phyloP scores from a whole-genome alignment of 2,888 invertebrate species.

The Sinhomidia bicolor region DNA sequence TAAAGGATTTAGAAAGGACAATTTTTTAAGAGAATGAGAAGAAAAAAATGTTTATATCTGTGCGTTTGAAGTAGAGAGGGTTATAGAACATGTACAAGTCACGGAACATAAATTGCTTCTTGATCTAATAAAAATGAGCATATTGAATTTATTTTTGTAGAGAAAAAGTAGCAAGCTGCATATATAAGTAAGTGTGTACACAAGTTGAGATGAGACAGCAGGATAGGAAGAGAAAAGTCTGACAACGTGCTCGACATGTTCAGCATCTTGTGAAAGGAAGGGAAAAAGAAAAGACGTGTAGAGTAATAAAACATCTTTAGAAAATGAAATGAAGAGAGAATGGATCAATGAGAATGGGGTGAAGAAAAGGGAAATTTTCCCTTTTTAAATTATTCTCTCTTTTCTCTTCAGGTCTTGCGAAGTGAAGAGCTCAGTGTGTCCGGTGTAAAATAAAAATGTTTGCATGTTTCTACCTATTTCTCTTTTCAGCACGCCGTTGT shows the following conservation, averaged over 20 bases:
- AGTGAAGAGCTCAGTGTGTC: background rate
- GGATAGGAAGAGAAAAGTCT: background rate
- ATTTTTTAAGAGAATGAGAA: background rate
- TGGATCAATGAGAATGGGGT: constrained; percentile 36
- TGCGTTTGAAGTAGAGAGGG: background rate
- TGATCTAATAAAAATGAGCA: constrained; percentile 51
- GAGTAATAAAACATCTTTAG: constrained; percentile 29
- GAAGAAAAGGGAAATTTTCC: background rate
- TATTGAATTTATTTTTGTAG: constrained; percentile 40
- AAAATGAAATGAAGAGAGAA: background rate
- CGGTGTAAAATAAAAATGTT: background rate
- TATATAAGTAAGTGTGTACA: background rate
- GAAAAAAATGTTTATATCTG: background rate
- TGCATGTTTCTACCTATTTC: too few relatives aligned
- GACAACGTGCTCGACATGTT: background rate
- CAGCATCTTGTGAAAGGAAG: background rate
- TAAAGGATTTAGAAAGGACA: constrained; percentile 4
- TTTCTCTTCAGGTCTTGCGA: background rate
- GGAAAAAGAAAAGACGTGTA: constrained; percentile 12
- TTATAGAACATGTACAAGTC: background rate
- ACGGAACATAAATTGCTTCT: constrained; percentile 52
- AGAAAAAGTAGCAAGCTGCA: background rate
- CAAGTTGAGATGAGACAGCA: background rate
- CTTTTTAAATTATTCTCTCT: background rate
- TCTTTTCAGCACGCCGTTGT: constrained; percentile 69